Base-by-base conservation (phyloP, 2,888 invertebrate genomes). In the Tipula unca region DNA sequence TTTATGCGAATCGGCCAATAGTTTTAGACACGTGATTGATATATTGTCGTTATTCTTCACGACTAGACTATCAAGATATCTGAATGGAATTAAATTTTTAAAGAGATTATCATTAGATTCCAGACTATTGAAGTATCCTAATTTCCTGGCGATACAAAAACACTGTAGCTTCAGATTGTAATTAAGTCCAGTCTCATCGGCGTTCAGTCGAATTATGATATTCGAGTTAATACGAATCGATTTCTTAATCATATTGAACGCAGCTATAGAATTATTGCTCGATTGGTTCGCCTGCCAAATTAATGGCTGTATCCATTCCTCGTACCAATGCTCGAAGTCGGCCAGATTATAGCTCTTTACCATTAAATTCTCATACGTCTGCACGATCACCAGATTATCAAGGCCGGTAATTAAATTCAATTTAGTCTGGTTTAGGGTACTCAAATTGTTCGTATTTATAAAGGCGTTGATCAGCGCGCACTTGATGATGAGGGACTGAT, bases 1-100 rank as follows among this genome's bases (percentile, higher is more conserved):
- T 89, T 95, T 95, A 85, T 93, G 94, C 0, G 93, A 94, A 88
- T 96, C 96, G 85, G 95, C 94, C 39, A 97, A 89, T 25, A 96
- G 90, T 0, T 93, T 93, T 85, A 96, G 91, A 0, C 94, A 93
- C 87, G 94, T 92, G 6, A 96, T 90, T 32, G 96, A 92, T 1
- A 94, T 93, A 94, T 96, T 89, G 84, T 90, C 89, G 36, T 89
- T 88, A 85, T 88, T 88, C 0, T 89, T 89, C 0, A 93, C 91
- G 35, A 95, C 92, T 3, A 94, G 94, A 85, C 89, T 88, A 86
- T 92, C 89, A 85, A 96, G 89, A 29, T 92, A 89, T 3, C 91
- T 89, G 86, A 93, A 92, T 29, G 92, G 89, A 1, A 93, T 91
- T 83, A 92, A 89, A 69, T 92, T 93, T 88, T 92, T 91, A 94